A percentile compares a stretch with the other conserved stretches of the same genome.
These are phyloP conservation scores for Cyprinodon tularosa DNA, from an alignment of 2,113 vertebrate genomes.

Conservation along the genomic window DNA sequence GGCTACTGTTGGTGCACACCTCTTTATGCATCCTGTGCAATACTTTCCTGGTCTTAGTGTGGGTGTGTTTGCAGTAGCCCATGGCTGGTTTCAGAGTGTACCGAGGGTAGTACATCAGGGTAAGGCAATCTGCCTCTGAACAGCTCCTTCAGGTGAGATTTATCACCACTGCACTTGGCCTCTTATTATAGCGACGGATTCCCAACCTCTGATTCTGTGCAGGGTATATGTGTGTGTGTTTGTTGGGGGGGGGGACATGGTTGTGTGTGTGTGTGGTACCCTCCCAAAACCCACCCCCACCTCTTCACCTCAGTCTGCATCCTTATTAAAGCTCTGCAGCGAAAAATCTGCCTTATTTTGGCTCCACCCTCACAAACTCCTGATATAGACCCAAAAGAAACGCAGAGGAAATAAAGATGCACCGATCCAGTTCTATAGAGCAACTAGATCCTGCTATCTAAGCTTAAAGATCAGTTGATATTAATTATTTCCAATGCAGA, in stretches of 20 bases:
- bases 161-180: slow-evolving; percentile 80
- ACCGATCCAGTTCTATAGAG: not conserved
- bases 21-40: slow-evolving; percentile 25
- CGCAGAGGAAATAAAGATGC: slow-evolving; percentile 27
- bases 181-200: slow-evolving; percentile 78
- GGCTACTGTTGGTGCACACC: slow-evolving; percentile 1
- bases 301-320: slow-evolving; percentile 51
- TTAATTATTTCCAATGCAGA: not conserved
- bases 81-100: slow-evolving; percentile 67
- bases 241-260: not conserved
- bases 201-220: slow-evolving; percentile 65
- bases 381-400: slow-evolving; percentile 52
- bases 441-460: not conserved
- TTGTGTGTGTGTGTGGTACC: slow-evolving; percentile 38
- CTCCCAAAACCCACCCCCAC: slow-evolving; percentile 10
- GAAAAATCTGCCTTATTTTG: slow-evolving; percentile 44
- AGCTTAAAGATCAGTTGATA: not conserved
- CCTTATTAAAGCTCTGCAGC: slow-evolving; percentile 74
- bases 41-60: slow-evolving; percentile 43
- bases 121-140: slow-evolving; percentile 76
- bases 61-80: slow-evolving; percentile 52
- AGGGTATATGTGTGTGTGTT: slow-evolving; percentile 25
- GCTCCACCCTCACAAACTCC: slow-evolving; percentile 63
- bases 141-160: slow-evolving; percentile 81
- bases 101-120: slow-evolving; percentile 75